These are phyloP conservation scores for Stichodactyla mertensii DNA, from an alignment of 64 coral and sea anemone genomes.

Conservation along the genomic window DNA sequence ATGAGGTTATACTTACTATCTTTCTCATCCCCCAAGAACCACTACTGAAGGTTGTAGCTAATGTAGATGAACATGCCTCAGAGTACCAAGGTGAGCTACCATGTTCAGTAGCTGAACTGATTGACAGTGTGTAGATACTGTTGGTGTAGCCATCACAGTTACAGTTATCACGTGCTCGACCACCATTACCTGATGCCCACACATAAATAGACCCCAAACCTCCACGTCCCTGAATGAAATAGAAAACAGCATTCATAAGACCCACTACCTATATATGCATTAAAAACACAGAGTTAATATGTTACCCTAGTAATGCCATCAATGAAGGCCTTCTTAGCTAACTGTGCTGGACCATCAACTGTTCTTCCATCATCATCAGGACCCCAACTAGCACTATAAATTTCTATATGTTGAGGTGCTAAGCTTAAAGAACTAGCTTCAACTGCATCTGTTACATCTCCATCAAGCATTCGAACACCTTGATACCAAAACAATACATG, in stretches of 20 bases:
- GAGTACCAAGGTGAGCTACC: conserved; percentile 96
- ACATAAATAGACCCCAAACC: conserved; percentile 95
- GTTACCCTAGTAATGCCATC: conserved; percentile 74
- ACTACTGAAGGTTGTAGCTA: conserved; percentile 92
- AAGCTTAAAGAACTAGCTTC: conserved; percentile 85
- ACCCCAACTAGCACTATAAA: conserved; percentile 97
- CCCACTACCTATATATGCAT: background rate
- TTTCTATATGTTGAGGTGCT: conserved; percentile 78
- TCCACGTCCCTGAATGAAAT: conserved; percentile 58
- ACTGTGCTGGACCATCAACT: conserved; percentile 81
- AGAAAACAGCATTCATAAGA: background rate
- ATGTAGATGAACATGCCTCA: conserved; percentile 89
- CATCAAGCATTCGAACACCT: conserved; percentile 98
- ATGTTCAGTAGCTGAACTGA: conserved; percentile 90
- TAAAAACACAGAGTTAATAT: background rate
- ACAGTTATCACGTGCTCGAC: conserved; percentile 74
- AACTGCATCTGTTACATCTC: conserved; percentile 95
- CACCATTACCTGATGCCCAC: conserved; percentile 96
- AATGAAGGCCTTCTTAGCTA: conserved; percentile 79
- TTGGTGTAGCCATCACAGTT: conserved; percentile 98
- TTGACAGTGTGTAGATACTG: conserved; percentile 96
- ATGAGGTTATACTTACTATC: conserved; percentile 59
- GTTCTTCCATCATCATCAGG: conserved; percentile 95
- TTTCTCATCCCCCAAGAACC: conserved; percentile 63
- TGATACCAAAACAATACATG: background rate